These are phyloP conservation scores for Tinea trinotella DNA, from an alignment of 2,888 invertebrate species.

Conservation along the genomic window DNA sequence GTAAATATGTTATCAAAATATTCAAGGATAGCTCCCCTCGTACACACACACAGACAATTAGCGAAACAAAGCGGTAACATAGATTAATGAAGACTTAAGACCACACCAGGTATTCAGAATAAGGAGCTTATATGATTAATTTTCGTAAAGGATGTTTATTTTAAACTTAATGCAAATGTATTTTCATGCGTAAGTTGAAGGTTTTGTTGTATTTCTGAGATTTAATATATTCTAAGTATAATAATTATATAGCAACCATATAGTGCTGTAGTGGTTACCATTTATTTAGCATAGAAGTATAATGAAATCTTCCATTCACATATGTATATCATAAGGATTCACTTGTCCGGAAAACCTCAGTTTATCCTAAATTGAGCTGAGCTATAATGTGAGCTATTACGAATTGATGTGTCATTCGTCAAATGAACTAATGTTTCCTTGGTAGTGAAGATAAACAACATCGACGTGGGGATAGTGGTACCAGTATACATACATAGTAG, in stretches of 20 bases:
- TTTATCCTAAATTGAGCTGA: too few species aligned
- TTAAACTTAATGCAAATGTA: constrained; percentile 10
- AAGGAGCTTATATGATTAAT: constrained; percentile 41
- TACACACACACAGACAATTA: constrained; percentile 15
- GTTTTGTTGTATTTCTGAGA: too few species aligned
- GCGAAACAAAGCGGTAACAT: constrained; percentile 20
- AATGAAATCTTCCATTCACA: neutral
- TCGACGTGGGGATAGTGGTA: neutral
- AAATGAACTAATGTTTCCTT: neutral
- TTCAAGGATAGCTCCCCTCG: neutral
- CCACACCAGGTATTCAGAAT: constrained; percentile 28
- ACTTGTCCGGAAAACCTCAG: too few species aligned
- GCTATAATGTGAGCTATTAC: too few species aligned
- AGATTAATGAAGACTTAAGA: constrained; percentile 31
- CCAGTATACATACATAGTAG: neutral
- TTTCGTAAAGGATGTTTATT: constrained; percentile 29
- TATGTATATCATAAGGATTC: too few species aligned
- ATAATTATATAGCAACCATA: too few species aligned
- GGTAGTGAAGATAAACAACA: neutral
- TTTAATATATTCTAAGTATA: too few species aligned
- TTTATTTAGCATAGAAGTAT: neutral
- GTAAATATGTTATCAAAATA: neutral
- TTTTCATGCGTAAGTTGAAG: too few species aligned
- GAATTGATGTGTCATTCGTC: neutral
- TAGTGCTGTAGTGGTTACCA: too few species aligned